Evolutionary conservation across 2,797 vertebrate species (phyloP).

Genomic region (Peromyscus melanophrys): DNA sequence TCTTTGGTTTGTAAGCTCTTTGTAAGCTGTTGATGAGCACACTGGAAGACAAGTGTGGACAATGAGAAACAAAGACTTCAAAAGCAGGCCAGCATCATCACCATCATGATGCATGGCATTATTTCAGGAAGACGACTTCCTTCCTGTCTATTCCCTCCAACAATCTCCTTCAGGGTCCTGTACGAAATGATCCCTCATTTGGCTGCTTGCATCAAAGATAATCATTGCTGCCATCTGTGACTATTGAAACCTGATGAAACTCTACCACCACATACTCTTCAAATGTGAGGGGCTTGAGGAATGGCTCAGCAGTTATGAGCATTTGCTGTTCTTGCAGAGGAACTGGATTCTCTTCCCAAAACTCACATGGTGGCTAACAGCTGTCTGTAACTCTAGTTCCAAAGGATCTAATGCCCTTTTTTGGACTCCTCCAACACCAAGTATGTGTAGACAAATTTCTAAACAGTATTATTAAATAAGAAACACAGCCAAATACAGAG

Average conservation of each 20-base stretch:
- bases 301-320: neutral
- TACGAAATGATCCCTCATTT: conserved; percentile 65
- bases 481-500: no score
- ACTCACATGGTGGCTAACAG: neutral
- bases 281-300: neutral
- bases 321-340: neutral
- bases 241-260: conserved; percentile 77
- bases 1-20: conserved; percentile 6
- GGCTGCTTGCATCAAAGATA: conserved; percentile 72
- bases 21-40: conserved; percentile 40
- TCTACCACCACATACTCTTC: neutral
- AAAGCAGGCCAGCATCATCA: conserved; percentile 9
- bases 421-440: neutral
- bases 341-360: neutral
- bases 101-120: neutral
- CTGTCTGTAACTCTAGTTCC: neutral
- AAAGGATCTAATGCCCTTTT: neutral
- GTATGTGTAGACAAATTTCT: no score
- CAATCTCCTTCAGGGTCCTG: conserved; percentile 70
- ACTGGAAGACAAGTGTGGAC: conserved; percentile 67
- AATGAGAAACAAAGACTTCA: conserved; percentile 72
- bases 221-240: conserved; percentile 60
- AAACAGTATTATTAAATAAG: no score
- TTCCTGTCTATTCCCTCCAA: conserved; percentile 53
- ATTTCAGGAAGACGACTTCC: conserved; percentile 55